Conservation (phyloP, 2,888 invertebrate genomes). For the Pterostichus niger region DNA sequence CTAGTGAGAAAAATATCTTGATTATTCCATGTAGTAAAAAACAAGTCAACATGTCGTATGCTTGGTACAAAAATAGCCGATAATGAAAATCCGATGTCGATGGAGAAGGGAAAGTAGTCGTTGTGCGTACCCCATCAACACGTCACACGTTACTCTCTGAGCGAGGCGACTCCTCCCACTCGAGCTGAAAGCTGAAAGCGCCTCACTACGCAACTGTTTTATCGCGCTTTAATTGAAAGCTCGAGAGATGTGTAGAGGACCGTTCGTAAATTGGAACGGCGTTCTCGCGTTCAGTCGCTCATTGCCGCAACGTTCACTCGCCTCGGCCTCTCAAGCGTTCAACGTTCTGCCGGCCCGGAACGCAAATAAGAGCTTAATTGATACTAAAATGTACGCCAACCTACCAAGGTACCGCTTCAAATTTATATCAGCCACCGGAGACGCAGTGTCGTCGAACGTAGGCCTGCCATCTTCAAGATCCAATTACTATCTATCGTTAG, state of each 20-base stretch:
- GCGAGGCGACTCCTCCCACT: constrained; percentile 23
- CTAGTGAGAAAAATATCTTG: too few species aligned
- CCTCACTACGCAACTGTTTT: constrained; percentile 61
- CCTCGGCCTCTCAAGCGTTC: not conserved
- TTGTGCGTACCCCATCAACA: not conserved
- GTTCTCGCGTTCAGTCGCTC: constrained; percentile 43
- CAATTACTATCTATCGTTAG: not conserved
- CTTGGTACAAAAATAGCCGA: constrained; percentile 10
- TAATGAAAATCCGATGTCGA: constrained; percentile 25
- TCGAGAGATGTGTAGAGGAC: constrained; percentile 60
- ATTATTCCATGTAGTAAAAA: not conserved
- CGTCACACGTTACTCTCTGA: constrained; percentile 27
- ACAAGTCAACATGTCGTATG: constrained; percentile 3
- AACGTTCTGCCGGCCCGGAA: constrained; percentile 46
- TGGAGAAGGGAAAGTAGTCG: constrained; percentile 7
- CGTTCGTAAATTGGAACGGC: constrained; percentile 62
- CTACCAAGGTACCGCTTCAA: constrained; percentile 11
- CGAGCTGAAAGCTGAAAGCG: constrained; percentile 24
- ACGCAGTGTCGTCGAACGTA: not conserved
- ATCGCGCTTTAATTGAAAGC: constrained; percentile 67
- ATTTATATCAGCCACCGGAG: constrained; percentile 31
- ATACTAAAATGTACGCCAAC: constrained; percentile 59
- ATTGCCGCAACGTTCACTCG: constrained; percentile 17
- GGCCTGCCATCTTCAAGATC: not conserved
- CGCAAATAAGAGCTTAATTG: constrained; percentile 67